phyloP scores from a whole-genome alignment of 2,888 invertebrate species.

The Cheilosia grossa region DNA sequence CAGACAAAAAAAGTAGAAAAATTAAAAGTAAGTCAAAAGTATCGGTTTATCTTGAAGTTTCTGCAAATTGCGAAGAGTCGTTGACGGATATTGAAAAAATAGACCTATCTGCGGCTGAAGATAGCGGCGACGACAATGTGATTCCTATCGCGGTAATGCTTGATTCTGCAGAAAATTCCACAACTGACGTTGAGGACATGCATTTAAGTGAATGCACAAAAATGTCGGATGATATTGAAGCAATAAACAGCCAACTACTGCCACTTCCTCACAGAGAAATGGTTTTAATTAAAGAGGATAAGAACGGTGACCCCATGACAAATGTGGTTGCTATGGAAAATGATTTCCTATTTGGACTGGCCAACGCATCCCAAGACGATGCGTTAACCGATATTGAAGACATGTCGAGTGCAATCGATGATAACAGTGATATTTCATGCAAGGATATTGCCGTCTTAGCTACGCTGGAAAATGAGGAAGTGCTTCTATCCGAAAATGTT shows the following conservation, averaged over 20 bases:
- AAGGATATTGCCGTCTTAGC: constrained; percentile 72
- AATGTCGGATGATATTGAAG: constrained; percentile 61
- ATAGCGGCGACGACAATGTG: constrained; percentile 80
- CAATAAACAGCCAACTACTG: constrained; percentile 77
- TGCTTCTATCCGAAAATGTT: constrained; percentile 76
- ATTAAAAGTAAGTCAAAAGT: neutral
- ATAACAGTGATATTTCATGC: constrained; percentile 71
- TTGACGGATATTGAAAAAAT: constrained; percentile 84
- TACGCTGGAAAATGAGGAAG: constrained; percentile 77
- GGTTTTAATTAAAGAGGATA: constrained; percentile 82
- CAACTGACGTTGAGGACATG: constrained; percentile 83
- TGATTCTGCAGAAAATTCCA: constrained; percentile 79
- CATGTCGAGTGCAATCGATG: constrained; percentile 79
- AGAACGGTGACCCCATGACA: constrained; percentile 82
- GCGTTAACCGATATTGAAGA: constrained; percentile 82
- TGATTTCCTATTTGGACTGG: constrained; percentile 80
- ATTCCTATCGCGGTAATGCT: constrained; percentile 80
- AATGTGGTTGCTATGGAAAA: constrained; percentile 83
- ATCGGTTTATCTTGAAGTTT: constrained; percentile 76
- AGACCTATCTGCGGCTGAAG: constrained; percentile 81
- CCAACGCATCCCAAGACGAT: constrained; percentile 81
- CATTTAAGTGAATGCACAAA: constrained; percentile 76
- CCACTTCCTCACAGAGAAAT: constrained; percentile 84
- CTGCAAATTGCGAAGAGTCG: constrained; percentile 79
- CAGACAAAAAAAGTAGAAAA: constrained; percentile 64